Percentiles rank a stretch among this genome's conserved stretches.
Evolutionary conservation across 2,888 invertebrate species (phyloP).

Genomic region (Scaptomyza tumidula): DNA sequence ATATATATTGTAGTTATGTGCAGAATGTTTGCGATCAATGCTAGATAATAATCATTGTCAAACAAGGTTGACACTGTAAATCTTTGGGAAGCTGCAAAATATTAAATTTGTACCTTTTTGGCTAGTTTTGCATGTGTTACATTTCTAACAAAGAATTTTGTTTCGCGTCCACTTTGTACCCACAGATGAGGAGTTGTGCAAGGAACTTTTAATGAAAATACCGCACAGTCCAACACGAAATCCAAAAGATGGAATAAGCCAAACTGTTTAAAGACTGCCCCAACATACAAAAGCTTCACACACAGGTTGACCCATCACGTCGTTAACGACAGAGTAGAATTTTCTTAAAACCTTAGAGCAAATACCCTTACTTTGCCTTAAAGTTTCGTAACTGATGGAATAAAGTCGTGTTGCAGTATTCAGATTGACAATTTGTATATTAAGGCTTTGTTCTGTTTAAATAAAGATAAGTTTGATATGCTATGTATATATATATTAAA

Average conservation of each 20-base stretch:
- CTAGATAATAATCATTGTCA: neutral
- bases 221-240: conserved; percentile 9
- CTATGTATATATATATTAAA: neutral
- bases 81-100: neutral
- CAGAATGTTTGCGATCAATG: conserved; percentile 1
- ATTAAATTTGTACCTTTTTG: neutral
- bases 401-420: neutral
- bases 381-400: neutral
- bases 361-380: neutral
- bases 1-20: neutral
- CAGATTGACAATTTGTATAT: too few relatives aligned
- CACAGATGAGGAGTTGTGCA: conserved; percentile 43
- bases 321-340: conserved; percentile 10
- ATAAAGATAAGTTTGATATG: neutral
- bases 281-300: conserved; percentile 10
- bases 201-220: conserved; percentile 57
- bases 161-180: conserved; percentile 10
- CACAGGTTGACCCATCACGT: conserved; percentile 34
- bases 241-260: neutral
- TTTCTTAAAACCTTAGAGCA: neutral
- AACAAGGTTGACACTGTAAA: neutral
- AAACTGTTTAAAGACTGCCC: conserved; percentile 4
- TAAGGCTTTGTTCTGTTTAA: too few relatives aligned
- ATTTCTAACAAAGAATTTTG: conserved; percentile 14
- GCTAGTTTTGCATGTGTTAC: conserved; percentile 9